Base-by-base conservation (phyloP, 1,140 invertebrate species). In the Brachionus rubens region DNA sequence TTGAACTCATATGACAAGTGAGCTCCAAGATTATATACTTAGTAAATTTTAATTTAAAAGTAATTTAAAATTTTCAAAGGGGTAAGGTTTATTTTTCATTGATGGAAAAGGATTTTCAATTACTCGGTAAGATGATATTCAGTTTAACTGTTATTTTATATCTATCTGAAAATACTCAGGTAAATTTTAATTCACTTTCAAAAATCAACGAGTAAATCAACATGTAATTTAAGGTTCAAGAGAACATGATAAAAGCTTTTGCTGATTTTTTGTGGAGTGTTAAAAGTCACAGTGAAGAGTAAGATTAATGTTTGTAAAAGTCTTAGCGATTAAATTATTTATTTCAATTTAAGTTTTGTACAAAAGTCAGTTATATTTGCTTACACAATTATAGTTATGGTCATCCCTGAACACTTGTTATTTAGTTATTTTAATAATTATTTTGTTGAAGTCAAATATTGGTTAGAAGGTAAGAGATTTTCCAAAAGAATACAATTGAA, bases 91-190 rank as follows among this genome's bases (percentile, higher is more conserved):
- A 65, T 43, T 65, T 65, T 19, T 43, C 33, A 24, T 21, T 65
- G 12, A 24, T 65, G 21, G 59, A 65, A 43, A 41, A 65, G n/a
- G 59, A 65, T 14, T 65, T 43, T 26, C 19, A 21, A 14, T 19
- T 65, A n/a, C n/a, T 65, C 3, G 59, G 59, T 14, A 65, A 65
- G 43, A 43, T 65, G 59, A 65, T 65, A 43, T 65, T 65, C 3
- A 65, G 36, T n/a, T 14, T 65, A 65, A 36, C 36, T 14, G 41
- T 65, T 16, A 65, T 65, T 14, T 43, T 65, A 26, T 43, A 65
- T 43, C 43, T 43, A 30, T 65, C 59, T 6, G 40, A 65, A 26
- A 36, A 65, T 65, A 41, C 59, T 24, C 14, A 10, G 24, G 59
- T 65, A 65, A 65, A 26, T 59, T 16, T 10, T 9, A 5, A 28